A percentile compares a stretch with the other conserved stretches of the same genome.
phyloP scores from a whole-genome alignment of 2,888 invertebrate species.

The Enchytraeus crypticus region DNA sequence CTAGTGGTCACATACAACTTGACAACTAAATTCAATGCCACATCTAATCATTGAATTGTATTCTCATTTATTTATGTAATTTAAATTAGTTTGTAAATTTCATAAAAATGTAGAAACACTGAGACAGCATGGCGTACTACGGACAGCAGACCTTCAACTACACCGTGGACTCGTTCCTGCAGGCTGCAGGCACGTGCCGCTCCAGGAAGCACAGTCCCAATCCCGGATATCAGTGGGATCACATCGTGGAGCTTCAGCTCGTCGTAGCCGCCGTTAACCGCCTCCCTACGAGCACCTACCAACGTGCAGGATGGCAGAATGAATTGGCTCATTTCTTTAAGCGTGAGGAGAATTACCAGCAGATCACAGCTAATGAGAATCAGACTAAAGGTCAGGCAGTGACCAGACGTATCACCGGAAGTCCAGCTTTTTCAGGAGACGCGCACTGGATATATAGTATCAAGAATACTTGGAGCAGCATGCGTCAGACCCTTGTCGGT shows the following conservation, averaged over 20 bases:
- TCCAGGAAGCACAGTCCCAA: neutral
- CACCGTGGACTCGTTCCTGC: neutral
- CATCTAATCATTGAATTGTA: too few species aligned
- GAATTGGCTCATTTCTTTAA: neutral
- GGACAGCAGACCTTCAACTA: too few species aligned
- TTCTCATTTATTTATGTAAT: too few species aligned
- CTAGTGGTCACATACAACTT: too few species aligned
- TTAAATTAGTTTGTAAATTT: too few species aligned
- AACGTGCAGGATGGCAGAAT: neutral
- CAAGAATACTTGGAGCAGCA: neutral
- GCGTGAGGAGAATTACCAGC: neutral
- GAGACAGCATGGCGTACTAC: too few species aligned
- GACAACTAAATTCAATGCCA: too few species aligned
- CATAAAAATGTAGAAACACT: too few species aligned
- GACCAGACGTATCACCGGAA: neutral
- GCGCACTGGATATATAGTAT: neutral
- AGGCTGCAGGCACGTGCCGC: neutral
- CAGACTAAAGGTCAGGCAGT: neutral
- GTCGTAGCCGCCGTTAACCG: neutral
- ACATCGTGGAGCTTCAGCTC: neutral
- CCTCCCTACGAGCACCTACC: neutral
- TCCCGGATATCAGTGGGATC: neutral
- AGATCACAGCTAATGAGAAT: neutral
- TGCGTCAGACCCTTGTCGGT: too few species aligned
- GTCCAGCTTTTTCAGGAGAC: neutral